Conservation (phyloP, 1,140 invertebrate species). For the Orchesella cincta region DNA sequence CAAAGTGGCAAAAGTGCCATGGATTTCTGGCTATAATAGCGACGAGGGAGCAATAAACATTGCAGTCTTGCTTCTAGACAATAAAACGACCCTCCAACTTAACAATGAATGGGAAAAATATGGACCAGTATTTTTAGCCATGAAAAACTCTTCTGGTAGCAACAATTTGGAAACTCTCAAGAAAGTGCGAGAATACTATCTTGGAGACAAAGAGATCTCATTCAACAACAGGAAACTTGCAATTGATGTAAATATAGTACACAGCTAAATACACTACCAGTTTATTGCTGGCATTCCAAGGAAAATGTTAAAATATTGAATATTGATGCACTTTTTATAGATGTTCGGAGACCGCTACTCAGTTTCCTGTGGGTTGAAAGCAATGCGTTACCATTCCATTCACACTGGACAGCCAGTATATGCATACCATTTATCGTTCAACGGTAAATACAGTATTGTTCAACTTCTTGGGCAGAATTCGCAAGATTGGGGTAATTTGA, state of each 20-base stretch:
- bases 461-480: conserved; percentile 45
- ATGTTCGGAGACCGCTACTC: conserved; percentile 48
- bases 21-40: conserved; percentile 28
- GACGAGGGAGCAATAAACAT: conserved; percentile 47
- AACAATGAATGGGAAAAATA: conserved; percentile 48
- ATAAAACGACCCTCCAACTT: conserved; percentile 6
- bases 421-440: conserved; percentile 40
- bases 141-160: conserved; percentile 24
- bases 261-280: no score
- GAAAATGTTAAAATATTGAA: background rate
- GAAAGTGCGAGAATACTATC: conserved; percentile 37
- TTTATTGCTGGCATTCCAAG: background rate
- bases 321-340: conserved; percentile 35
- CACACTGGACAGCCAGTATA: conserved; percentile 41
- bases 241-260: conserved; percentile 36
- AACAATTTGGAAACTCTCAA: conserved; percentile 5
- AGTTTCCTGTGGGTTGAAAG: conserved; percentile 43
- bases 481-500: conserved; percentile 47
- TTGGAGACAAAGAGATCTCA: conserved; percentile 37
- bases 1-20: conserved; percentile 28
- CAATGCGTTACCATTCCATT: conserved; percentile 42
- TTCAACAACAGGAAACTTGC: conserved; percentile 42
- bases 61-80: conserved; percentile 35
- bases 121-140: conserved; percentile 42
- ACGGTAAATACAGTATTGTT: conserved; percentile 44